Percentiles rank a stretch among this genome's conserved stretches.
phyloP scores from a whole-genome alignment of 2,888 invertebrate species.

The Ophonus ardosiacus region DNA sequence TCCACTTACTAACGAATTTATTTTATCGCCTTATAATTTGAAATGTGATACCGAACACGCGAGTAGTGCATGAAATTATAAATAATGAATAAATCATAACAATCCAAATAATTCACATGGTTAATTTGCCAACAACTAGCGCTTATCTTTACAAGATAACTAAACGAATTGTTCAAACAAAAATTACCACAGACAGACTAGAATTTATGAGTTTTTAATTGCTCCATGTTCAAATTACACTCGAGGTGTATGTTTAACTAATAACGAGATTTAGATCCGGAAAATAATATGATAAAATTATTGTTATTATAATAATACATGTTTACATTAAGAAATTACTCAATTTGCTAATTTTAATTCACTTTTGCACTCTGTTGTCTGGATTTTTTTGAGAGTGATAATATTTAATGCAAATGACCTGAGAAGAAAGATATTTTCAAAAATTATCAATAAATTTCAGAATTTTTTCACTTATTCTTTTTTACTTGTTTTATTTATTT shows the following conservation, averaged over 20 bases:
- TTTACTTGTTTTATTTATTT: too few species aligned
- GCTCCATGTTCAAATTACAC: conserved; percentile 13
- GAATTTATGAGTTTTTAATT: conserved; percentile 26
- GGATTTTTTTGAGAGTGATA: neutral
- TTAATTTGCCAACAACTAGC: conserved; percentile 32
- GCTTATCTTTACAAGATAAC: conserved; percentile 37
- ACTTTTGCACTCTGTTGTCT: neutral
- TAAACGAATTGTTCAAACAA: conserved; percentile 36
- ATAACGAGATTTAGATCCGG: neutral
- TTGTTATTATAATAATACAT: neutral
- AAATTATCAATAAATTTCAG: neutral
- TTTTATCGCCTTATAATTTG: conserved; percentile 36
- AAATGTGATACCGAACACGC: conserved; percentile 23
- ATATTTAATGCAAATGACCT: neutral
- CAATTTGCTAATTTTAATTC: neutral
- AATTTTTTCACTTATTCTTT: neutral
- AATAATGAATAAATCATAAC: conserved; percentile 40
- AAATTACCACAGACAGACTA: conserved; percentile 20
- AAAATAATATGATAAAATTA: neutral
- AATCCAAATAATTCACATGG: conserved; percentile 36
- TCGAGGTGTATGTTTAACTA: neutral
- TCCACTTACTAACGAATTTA: conserved; percentile 17
- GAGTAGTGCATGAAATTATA: conserved; percentile 9
- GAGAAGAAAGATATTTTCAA: neutral
- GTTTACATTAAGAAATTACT: neutral